Percentiles rank a stretch among this genome's conserved stretches.
phyloP scores from a whole-genome alignment of 2,888 invertebrate species.

The Brachycybe producta region DNA sequence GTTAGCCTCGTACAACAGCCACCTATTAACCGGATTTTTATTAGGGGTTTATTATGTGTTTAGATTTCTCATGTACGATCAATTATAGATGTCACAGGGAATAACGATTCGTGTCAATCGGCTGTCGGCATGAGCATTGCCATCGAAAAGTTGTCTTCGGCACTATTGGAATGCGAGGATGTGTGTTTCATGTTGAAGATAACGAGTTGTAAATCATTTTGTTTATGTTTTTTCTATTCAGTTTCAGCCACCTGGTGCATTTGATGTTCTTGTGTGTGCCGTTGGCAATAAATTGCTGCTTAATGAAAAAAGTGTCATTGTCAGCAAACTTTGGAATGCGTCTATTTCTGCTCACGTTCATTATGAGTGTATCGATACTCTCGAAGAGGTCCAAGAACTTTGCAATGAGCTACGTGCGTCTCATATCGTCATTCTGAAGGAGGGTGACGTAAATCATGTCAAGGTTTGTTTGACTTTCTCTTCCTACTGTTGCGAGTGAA shows the following conservation, averaged over 20 bases:
- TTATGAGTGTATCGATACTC: slow-evolving; percentile 42
- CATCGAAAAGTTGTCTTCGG: slow-evolving; percentile 33
- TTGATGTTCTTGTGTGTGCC: slow-evolving; percentile 55
- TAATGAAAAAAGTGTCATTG: slow-evolving; percentile 43
- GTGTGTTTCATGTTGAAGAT: slow-evolving; percentile 15
- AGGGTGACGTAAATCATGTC: slow-evolving; percentile 43
- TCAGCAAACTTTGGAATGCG: slow-evolving; percentile 53
- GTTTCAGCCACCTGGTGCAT: slow-evolving; percentile 27
- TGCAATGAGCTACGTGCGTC: slow-evolving; percentile 47
- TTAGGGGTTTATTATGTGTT: too few relatives aligned
- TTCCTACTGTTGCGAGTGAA: background rate
- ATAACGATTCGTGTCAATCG: slow-evolving; percentile 23
- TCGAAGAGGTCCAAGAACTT: slow-evolving; percentile 53
- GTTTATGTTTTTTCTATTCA: slow-evolving; percentile 4
- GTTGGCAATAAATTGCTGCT: slow-evolving; percentile 41
- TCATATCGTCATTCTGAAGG: slow-evolving; percentile 50
- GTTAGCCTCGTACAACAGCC: too few relatives aligned
- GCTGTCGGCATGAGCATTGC: slow-evolving; percentile 36
- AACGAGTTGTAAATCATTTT: background rate
- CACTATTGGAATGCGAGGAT: slow-evolving; percentile 25
- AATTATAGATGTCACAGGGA: slow-evolving; percentile 13
- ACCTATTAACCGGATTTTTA: slow-evolving; percentile 19
- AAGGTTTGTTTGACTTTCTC: slow-evolving; percentile 31
- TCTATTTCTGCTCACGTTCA: slow-evolving; percentile 49
- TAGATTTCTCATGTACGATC: background rate